Conservation (phyloP, 2,888 invertebrate genomes). For the Pterobdella sp. region DNA sequence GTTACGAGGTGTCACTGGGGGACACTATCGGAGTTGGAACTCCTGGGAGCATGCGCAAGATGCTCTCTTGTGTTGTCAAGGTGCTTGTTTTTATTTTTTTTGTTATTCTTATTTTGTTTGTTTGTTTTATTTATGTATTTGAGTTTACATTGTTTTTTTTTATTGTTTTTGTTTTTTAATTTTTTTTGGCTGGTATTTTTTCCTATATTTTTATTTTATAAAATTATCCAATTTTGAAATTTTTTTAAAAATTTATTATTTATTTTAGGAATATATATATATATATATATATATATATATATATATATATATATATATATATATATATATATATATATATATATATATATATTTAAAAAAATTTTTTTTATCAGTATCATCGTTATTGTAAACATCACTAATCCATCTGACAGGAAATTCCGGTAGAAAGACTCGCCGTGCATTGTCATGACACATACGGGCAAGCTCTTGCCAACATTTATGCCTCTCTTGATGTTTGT, state of each 20-base stretch:
- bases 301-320: no score
- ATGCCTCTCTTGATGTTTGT: slow-evolving; percentile 78
- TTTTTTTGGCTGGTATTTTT: no score
- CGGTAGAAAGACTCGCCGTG: slow-evolving; percentile 68
- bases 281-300: no score
- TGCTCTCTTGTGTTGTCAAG: slow-evolving; percentile 66
- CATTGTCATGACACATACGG: slow-evolving; percentile 99
- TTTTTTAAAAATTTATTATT: no score
- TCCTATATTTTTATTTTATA: no score
- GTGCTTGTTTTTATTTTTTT: no score
- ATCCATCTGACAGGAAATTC: slow-evolving; percentile 37
- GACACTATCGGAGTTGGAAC: slow-evolving; percentile 90
- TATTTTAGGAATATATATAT: background rate
- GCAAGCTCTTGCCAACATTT: slow-evolving; percentile 83
- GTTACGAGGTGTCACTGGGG: slow-evolving; percentile 89
- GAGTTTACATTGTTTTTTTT: no score
- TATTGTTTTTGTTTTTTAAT: no score
- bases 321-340: no score
- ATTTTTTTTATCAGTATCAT: background rate
- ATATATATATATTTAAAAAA: background rate
- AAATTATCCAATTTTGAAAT: no score
- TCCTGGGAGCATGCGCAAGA: slow-evolving; percentile 60
- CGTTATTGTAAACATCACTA: background rate
- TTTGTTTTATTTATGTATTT: no score
- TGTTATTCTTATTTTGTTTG: no score